Base-by-base conservation (phyloP, 2,797 vertebrate species). In the Pseudomugil gertrudae region DNA sequence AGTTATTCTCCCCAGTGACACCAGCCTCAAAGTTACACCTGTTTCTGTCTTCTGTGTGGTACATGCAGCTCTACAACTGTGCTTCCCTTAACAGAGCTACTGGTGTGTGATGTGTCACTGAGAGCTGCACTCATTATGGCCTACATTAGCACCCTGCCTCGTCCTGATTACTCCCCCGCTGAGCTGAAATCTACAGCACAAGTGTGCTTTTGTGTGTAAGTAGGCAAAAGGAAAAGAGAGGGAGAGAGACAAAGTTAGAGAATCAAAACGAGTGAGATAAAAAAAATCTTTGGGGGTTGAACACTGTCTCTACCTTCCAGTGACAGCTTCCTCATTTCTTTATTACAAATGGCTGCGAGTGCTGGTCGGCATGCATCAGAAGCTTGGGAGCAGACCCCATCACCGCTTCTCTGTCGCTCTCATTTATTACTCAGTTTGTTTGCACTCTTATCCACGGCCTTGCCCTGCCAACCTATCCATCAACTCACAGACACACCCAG, bases 341-440 rank as follows among this genome's bases (percentile, higher is more conserved):
- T 85, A 90, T 95, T 96, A 98, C 95, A 96, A 96, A 98, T 96
- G 94, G 94, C 93, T 90, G 78, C 79, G 82, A 81, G 90, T 91
- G 93, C 94, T 89, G 93, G 93, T 94, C 92, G 92, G 94, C 95
- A 97, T 98, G 95, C 95, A 96, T 97, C 96, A 97, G 92, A 81
- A 90, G 84, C 91, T 83, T 66, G 72, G 79, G 90, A 93, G 93
- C 89, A 69, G 92, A 93, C 92, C 94, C 94, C 94, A 95, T 95
- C 95, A 95, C 94, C 72, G 67, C 89, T 81, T 85, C 92, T 93
- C 91, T 92, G 94, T 93, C 93, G 88, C 92, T 92, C 93, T 94
- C 96, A 96, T 96, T 96, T 96, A 96, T 97, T 96, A 96, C 94
- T 91, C 84, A 90, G 94, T 96, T 96, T 96, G 95, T 96, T 97